Conservation (phyloP, 2,113 vertebrate species). For the Tachycineta bicolor region DNA sequence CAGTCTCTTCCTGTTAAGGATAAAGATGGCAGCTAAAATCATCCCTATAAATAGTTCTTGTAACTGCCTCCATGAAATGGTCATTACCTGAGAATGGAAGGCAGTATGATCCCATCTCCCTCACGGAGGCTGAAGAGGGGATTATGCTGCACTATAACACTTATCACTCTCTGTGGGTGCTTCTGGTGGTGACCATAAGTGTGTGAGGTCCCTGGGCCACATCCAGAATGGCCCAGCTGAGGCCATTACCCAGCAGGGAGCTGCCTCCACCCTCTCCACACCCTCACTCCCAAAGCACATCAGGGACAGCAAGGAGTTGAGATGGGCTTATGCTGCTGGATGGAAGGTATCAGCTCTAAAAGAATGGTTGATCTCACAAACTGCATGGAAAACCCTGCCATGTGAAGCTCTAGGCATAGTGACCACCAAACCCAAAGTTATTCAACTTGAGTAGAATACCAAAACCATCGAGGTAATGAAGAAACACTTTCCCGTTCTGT, state of each 20-base stretch:
- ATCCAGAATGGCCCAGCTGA: background rate
- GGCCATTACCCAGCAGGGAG: conserved; percentile 17
- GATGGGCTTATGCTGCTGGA: background rate
- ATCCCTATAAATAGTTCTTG: conserved; percentile 21
- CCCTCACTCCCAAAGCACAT: background rate
- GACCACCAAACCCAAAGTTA: background rate
- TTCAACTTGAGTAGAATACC: background rate
- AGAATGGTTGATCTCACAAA: background rate
- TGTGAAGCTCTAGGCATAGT: background rate
- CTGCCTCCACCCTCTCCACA: background rate
- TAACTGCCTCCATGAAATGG: background rate
- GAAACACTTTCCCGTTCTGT: background rate
- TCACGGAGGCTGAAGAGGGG: background rate
- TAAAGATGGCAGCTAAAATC: conserved; percentile 36
- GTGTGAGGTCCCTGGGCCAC: background rate
- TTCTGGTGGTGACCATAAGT: background rate
- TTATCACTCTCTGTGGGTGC: background rate
- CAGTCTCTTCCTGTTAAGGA: background rate
- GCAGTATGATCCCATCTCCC: background rate
- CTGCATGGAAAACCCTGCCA: background rate
- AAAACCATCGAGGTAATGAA: background rate
- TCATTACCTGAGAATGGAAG: conserved; percentile 18
- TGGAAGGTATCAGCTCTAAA: background rate
- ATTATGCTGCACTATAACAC: conserved; percentile 31
- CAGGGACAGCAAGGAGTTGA: background rate